Base-by-base conservation (phyloP, 2,888 invertebrate genomes). In the Lissonota sp. region DNA sequence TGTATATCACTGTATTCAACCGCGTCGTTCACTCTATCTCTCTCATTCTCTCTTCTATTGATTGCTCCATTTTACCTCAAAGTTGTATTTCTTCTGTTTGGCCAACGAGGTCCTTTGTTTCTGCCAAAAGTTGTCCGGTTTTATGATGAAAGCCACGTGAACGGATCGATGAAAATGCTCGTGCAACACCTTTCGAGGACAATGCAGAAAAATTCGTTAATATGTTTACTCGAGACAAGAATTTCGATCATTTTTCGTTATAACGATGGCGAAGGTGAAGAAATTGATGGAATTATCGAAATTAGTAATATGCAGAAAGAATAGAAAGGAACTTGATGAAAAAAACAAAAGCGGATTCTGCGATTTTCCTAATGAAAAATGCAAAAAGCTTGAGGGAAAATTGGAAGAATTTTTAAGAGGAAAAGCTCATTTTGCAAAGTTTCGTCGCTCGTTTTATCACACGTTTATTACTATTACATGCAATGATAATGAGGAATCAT, bases 101-200 rank as follows among this genome's bases (percentile, higher is more conserved):
- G 98, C 98, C 91, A 99, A 95, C 86, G 98, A 98, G 88, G 99
- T 98, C 92, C 99, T 96, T 93, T 99, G 99, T 93, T 99, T 99
- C 93, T 99, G 99, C 99, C 99, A 99, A 94, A 99, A 99, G 93
- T 99, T 99, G 92, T 99, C 99, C 86, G 99, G 99, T 94, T 99
- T 99, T 88, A 99, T 98, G 92, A 99, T 98, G 92, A 98, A 97
- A 87, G 98, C 99, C 93, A 97, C 97, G 93, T 98, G 97, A 91
- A 99, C 97, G 92, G 95, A 95, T 88, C 98, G 96, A 89, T 98
- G 96, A 93, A 99, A 99, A 93, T 98, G 97, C 93, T 99, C 99
- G 95, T 99, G 97, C 87, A 98, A 94, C 90, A 98, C 98, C 92
- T 81, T 78, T 8, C 26, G 26, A 26, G 10, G 16, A 62, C 51